These are phyloP conservation scores for Homalodisca vitripennis DNA, from an alignment of 1,140 invertebrate genomes.

Conservation along the genomic window DNA sequence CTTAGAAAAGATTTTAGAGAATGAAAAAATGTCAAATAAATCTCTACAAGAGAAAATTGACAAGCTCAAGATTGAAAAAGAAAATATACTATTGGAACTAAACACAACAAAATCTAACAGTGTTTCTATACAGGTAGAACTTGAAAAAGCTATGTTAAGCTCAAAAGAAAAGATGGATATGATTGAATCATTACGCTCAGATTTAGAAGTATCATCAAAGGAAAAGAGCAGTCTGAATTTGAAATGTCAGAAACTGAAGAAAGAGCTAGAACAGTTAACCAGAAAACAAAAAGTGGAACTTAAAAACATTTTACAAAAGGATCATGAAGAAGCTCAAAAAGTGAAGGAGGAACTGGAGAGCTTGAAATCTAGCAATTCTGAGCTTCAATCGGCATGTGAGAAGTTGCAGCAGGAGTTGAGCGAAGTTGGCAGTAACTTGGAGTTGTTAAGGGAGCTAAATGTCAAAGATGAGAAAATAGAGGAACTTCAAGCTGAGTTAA, in stretches of 20 bases:
- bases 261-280: conserved; percentile 15
- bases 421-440: background rate
- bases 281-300: conserved; percentile 22
- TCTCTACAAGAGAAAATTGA: conserved; percentile 17
- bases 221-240: conserved; percentile 25
- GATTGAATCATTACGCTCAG: conserved; percentile 48
- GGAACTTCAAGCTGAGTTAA: conserved; percentile 47
- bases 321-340: conserved; percentile 43
- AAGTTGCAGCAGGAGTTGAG: conserved; percentile 7
- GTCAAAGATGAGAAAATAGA: conserved; percentile 50
- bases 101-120: conserved; percentile 9
- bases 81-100: conserved; percentile 10
- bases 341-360: conserved; percentile 40
- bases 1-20: conserved; percentile 18
- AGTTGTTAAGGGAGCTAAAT: conserved; percentile 41
- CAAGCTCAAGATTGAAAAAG: conserved; percentile 39
- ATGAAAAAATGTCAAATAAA: conserved; percentile 14
- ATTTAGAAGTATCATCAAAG: conserved; percentile 50
- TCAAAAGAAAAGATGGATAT: background rate
- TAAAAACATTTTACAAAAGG: conserved; percentile 30
- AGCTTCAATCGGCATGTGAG: conserved; percentile 19
- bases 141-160: background rate
- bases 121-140: conserved; percentile 5
- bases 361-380: conserved; percentile 18
- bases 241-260: conserved; percentile 14